Percentiles rank a stretch among this genome's conserved stretches.
Conservation (phyloP, 2,888 invertebrate species). For the Bursaphelenchus okinawaensis region DNA sequence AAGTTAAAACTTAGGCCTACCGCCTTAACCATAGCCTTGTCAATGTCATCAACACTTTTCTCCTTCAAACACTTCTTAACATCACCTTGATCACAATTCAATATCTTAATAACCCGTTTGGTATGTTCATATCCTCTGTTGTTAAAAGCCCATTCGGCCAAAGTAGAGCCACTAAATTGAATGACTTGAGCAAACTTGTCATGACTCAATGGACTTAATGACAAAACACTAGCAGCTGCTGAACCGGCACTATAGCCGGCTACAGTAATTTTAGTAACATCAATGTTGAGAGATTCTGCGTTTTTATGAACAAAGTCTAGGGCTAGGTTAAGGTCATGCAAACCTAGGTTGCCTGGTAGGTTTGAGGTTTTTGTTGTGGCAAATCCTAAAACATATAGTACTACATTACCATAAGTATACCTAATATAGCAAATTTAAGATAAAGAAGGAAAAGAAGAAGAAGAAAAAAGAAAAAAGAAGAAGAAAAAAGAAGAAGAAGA, state of each 20-base stretch:
- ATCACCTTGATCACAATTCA: conserved; percentile 7
- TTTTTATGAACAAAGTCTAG: not conserved
- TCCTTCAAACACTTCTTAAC: conserved; percentile 20
- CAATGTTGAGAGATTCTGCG: not conserved
- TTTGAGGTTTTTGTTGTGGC: not conserved
- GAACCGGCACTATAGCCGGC: conserved; percentile 13
- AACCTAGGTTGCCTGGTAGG: conserved; percentile 3
- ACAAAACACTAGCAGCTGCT: not conserved
- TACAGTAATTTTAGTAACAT: not conserved
- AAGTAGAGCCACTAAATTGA: conserved; percentile 28
- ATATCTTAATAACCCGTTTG: conserved; percentile 7
- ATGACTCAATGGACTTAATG: not conserved
- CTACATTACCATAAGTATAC: too few species aligned
- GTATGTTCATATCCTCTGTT: conserved; percentile 15
- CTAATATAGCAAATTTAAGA: too few species aligned
- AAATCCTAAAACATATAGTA: conserved; percentile 6
- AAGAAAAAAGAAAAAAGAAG: too few species aligned
- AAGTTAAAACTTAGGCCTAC: too few species aligned
- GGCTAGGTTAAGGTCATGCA: not conserved
- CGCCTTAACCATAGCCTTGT: not conserved
- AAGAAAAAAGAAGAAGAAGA: too few species aligned
- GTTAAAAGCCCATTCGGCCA: conserved; percentile 25
- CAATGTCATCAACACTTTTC: not conserved
- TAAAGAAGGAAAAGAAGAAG: too few species aligned
- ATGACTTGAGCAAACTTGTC: conserved; percentile 31